Percentiles rank a stretch among this genome's conserved stretches.
phyloP scores from a whole-genome alignment of 1,140 invertebrate species.

The Condylostylus longicornis region DNA sequence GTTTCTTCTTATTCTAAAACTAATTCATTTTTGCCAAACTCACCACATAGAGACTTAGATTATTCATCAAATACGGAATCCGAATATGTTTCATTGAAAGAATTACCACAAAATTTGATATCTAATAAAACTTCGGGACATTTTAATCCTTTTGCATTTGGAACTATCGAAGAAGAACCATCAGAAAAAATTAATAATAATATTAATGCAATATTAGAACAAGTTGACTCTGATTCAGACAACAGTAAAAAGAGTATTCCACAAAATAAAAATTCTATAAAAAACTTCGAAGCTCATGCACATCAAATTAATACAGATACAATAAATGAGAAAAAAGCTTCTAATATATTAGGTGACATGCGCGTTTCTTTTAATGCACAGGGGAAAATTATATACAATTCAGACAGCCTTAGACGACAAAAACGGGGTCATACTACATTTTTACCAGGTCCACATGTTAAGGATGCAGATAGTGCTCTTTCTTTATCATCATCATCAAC shows the following conservation, averaged over 20 bases:
- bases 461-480: conserved; percentile 38
- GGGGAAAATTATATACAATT: conserved; percentile 78
- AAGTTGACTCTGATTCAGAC: neutral
- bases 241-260: neutral
- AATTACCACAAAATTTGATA: conserved; percentile 48
- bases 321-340: conserved; percentile 4
- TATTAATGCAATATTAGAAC: neutral
- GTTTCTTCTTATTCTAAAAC: no score
- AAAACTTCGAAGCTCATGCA: no score
- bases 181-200: neutral
- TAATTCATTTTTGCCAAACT: no score
- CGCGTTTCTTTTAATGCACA: conserved; percentile 73
- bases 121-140: conserved; percentile 24
- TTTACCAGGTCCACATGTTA: conserved; percentile 63
- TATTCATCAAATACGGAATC: conserved; percentile 34
- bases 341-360: conserved; percentile 44
- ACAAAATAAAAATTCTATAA: neutral
- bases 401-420: conserved; percentile 66
- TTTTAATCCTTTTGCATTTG: conserved; percentile 7
- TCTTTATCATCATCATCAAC: neutral
- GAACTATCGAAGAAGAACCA: conserved; percentile 18
- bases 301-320: conserved; percentile 23
- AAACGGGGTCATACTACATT: conserved; percentile 72
- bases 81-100: conserved; percentile 67
- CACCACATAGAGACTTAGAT: no score